phyloP scores from a whole-genome alignment of 53 echinoderm and acorn worm species.

The Luidia sarsii region DNA sequence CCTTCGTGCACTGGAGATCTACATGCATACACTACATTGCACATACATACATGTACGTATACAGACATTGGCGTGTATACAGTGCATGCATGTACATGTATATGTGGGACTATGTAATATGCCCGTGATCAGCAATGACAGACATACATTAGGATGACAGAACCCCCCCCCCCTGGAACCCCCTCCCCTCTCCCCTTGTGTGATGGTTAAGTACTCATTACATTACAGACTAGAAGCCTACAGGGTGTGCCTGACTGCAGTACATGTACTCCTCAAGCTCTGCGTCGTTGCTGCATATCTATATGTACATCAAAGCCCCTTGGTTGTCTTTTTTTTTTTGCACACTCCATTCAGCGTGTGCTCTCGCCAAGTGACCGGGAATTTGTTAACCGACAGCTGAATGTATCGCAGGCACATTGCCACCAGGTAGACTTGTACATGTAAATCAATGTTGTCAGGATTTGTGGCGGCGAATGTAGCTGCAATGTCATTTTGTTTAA shows the following conservation, averaged over 20 bases:
- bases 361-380: constrained; percentile 7
- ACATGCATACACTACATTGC: too few relatives aligned
- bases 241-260: constrained; percentile 35
- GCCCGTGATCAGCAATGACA: too few relatives aligned
- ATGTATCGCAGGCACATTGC: constrained; percentile 54
- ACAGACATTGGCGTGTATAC: too few relatives aligned
- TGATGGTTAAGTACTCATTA: constrained; percentile 14
- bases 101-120: too few relatives aligned
- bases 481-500: too few relatives aligned
- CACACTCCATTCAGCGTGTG: not conserved
- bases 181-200: not conserved
- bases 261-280: not conserved
- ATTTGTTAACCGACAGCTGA: constrained; percentile 16
- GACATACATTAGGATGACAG: constrained; percentile 1
- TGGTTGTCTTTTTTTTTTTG: not conserved
- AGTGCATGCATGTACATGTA: too few relatives aligned
- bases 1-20: too few relatives aligned
- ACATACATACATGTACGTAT: too few relatives aligned
- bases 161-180: not conserved
- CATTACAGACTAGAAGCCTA: not conserved
- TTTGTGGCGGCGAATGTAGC: too few relatives aligned
- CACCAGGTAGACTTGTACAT: constrained; percentile 37
- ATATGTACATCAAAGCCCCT: too few relatives aligned
- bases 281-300: too few relatives aligned
- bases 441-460: too few relatives aligned